A percentile compares a stretch with the other conserved stretches of the same genome.
Evolutionary conservation across 1,140 invertebrate genomes (phyloP).

Genomic region (Trichogramma pretiosum): DNA sequence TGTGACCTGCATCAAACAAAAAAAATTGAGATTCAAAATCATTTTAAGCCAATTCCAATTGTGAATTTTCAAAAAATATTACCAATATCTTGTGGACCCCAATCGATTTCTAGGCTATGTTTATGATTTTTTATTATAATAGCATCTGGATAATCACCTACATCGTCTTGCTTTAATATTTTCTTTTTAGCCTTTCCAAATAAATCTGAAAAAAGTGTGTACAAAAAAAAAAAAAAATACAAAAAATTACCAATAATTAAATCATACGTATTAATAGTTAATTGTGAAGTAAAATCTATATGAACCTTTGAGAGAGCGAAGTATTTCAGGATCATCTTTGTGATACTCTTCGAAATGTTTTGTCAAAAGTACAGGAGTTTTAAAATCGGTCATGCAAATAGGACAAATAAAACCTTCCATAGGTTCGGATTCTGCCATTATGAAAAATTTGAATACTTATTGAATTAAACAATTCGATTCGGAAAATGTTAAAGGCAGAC

Average conservation of each 20-base stretch:
- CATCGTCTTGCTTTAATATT: conserved; percentile 70
- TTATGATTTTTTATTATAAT: conserved; percentile 27
- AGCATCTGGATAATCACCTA: conserved; percentile 47
- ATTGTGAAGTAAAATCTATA: neutral
- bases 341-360: conserved; percentile 83
- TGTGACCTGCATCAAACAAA: conserved; percentile 53
- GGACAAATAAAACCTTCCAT: conserved; percentile 90
- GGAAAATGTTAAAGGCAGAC: too few relatives aligned
- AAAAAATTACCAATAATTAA: neutral
- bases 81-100: conserved; percentile 58
- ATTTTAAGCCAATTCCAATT: too few relatives aligned
- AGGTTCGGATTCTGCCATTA: conserved; percentile 4
- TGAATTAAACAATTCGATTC: too few relatives aligned
- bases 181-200: conserved; percentile 85
- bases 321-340: conserved; percentile 78
- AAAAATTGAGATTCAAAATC: conserved; percentile 10
- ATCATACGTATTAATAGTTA: neutral
- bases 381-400: conserved; percentile 82
- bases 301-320: conserved; percentile 80
- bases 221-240: neutral
- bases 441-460: too few relatives aligned
- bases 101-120: conserved; percentile 37
- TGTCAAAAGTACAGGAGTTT: conserved; percentile 70
- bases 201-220: conserved; percentile 58
- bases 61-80: conserved; percentile 9